A percentile compares a stretch with the other conserved stretches of the same genome.
Evolutionary conservation across 2,113 vertebrate species (phyloP).

Genomic region (Otis tarda): DNA sequence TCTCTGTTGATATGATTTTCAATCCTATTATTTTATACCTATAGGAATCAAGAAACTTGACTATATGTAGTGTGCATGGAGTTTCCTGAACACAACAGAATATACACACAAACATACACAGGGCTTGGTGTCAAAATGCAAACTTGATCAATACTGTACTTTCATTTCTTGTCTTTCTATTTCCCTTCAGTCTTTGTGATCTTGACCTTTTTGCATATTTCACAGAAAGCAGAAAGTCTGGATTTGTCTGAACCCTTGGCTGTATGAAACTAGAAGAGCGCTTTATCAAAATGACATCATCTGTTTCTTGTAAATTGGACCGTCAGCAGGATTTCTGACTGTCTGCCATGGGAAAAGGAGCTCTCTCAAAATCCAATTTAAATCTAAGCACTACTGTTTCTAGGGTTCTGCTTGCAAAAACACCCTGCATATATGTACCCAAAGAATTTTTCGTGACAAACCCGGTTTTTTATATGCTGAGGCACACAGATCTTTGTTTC

Average conservation of each 20-base stretch:
- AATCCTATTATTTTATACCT: background rate
- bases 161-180: background rate
- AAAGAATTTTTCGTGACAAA: background rate
- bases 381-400: constrained; percentile 49
- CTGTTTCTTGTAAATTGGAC: constrained; percentile 51
- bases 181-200: background rate
- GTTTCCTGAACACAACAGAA: background rate
- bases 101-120: background rate
- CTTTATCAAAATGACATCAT: constrained; percentile 66
- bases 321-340: constrained; percentile 70
- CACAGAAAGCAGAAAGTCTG: constrained; percentile 16
- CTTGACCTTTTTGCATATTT: constrained; percentile 28
- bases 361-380: constrained; percentile 44
- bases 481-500: constrained; percentile 23
- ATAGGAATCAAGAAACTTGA: background rate
- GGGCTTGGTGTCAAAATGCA: background rate
- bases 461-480: background rate
- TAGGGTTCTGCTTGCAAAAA: constrained; percentile 30
- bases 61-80: background rate
- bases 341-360: constrained; percentile 38
- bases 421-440: background rate
- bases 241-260: constrained; percentile 38
- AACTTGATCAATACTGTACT: background rate
- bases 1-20: constrained; percentile 26
- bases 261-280: constrained; percentile 41